A percentile compares a stretch with the other conserved stretches of the same genome.
Evolutionary conservation across 2,797 vertebrate species (phyloP).

Genomic region (Loriculus beryllinus): DNA sequence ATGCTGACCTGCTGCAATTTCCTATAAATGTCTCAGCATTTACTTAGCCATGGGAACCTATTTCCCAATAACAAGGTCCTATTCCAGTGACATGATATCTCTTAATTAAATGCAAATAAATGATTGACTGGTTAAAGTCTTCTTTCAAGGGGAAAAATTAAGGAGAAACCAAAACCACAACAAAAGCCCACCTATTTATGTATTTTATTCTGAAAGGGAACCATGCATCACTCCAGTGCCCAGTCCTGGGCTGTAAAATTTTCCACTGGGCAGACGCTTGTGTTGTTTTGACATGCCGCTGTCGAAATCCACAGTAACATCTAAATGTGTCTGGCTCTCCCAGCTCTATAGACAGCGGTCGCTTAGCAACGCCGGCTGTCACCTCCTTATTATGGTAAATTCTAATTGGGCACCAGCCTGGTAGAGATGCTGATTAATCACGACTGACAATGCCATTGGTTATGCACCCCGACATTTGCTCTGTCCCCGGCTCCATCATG

Average conservation of each 20-base stretch:
- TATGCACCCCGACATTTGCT: conserved; percentile 67
- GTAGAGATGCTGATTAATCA: conserved; percentile 74
- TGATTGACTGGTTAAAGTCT: conserved; percentile 63
- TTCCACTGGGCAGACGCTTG: conserved; percentile 70
- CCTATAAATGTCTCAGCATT: conserved; percentile 64
- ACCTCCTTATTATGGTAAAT: conserved; percentile 73
- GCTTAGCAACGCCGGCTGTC: conserved; percentile 75
- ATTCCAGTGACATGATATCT: conserved; percentile 55
- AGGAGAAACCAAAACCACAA: not conserved
- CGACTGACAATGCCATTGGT: conserved; percentile 74
- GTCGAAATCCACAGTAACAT: conserved; percentile 76
- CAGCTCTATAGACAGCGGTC: conserved; percentile 71
- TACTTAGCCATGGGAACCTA: conserved; percentile 62
- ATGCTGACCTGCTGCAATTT: conserved; percentile 61
- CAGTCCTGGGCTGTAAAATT: conserved; percentile 67
- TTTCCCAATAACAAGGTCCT: conserved; percentile 56
- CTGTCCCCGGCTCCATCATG: conserved; percentile 54
- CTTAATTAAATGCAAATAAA: conserved; percentile 71
- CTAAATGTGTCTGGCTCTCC: conserved; percentile 73
- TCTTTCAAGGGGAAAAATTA: not conserved
- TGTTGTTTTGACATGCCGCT: conserved; percentile 72
- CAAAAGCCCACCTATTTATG: not conserved
- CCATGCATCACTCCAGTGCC: conserved; percentile 32
- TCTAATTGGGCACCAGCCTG: conserved; percentile 76
- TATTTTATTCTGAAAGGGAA: conserved; percentile 64